Evolutionary conservation across 2,797 vertebrate species (phyloP).

Genomic region (Microctenopoma steveboyesi): DNA sequence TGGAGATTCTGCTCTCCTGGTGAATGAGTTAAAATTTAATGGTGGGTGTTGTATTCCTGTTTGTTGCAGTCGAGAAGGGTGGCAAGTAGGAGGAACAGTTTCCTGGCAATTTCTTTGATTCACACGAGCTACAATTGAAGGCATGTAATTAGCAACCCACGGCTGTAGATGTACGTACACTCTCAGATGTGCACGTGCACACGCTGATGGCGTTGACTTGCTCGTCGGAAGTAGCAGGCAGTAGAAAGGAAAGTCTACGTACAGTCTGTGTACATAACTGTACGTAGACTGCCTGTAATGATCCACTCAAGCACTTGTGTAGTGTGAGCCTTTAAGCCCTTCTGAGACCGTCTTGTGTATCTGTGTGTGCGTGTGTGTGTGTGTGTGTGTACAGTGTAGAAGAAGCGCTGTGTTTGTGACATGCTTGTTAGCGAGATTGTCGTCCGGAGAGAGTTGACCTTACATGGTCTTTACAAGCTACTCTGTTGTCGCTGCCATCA

Average conservation of each 20-base stretch:
- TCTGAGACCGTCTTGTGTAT: conserved; percentile 20
- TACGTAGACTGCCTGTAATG: conserved; percentile 50
- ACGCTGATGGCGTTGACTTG: not conserved
- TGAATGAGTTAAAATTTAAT: conserved; percentile 4
- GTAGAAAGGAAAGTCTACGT: conserved; percentile 13
- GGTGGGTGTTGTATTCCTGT: conserved; percentile 4
- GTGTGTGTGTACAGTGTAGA: conserved; percentile 22
- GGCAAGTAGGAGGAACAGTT: conserved; percentile 27
- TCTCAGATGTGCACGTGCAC: not conserved
- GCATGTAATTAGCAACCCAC: conserved; percentile 45
- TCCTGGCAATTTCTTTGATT: conserved; percentile 44
- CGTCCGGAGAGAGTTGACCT: conserved; percentile 71
- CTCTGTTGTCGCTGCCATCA: conserved; percentile 66
- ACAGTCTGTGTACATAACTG: conserved; percentile 21
- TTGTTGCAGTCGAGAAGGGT: conserved; percentile 22
- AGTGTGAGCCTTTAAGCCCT: conserved; percentile 49
- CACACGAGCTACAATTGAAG: conserved; percentile 26
- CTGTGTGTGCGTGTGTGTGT: conserved; percentile 20
- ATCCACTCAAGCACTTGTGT: conserved; percentile 48
- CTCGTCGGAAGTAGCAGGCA: conserved; percentile 22
- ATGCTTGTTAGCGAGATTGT: conserved; percentile 72
- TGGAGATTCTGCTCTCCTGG: not conserved
- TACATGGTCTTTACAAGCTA: conserved; percentile 69
- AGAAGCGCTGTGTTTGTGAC: conserved; percentile 45
- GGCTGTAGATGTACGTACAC: not conserved